A percentile compares a stretch with the other conserved stretches of the same genome.
Conservation (phyloP, 2,113 vertebrate species). For the Phalacrocorax aristotelis region DNA sequence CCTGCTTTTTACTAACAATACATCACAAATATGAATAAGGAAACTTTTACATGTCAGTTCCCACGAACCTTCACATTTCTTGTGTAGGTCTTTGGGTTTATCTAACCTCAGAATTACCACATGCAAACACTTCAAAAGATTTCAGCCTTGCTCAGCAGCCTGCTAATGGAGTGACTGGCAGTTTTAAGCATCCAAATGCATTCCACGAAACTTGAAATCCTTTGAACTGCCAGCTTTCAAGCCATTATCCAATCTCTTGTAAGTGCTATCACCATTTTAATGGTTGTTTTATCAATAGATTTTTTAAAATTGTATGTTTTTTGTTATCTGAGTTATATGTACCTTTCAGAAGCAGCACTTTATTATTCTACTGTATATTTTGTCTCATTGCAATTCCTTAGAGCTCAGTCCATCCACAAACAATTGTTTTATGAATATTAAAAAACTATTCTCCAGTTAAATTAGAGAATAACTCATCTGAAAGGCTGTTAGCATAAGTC, state of each 20-base stretch:
- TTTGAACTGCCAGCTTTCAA: conserved; percentile 2
- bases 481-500: not conserved
- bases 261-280: not conserved
- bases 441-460: not conserved
- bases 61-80: not conserved
- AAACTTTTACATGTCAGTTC: not conserved
- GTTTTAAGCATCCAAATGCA: not conserved
- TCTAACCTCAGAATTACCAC: not conserved
- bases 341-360: not conserved
- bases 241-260: not conserved
- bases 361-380: not conserved
- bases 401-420: not conserved
- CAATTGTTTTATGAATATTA: not conserved
- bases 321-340: not conserved
- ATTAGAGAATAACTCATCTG: not conserved
- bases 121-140: not conserved
- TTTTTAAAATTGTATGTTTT: not conserved
- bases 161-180: not conserved
- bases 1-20: not conserved
- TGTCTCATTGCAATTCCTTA: not conserved
- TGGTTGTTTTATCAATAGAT: not conserved
- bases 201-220: not conserved
- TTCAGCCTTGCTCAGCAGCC: not conserved
- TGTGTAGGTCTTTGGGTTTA: not conserved
- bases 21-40: not conserved